Evolutionary conservation across 2,113 vertebrate genomes (phyloP).

Genomic region (Theristicus caerulescens): DNA sequence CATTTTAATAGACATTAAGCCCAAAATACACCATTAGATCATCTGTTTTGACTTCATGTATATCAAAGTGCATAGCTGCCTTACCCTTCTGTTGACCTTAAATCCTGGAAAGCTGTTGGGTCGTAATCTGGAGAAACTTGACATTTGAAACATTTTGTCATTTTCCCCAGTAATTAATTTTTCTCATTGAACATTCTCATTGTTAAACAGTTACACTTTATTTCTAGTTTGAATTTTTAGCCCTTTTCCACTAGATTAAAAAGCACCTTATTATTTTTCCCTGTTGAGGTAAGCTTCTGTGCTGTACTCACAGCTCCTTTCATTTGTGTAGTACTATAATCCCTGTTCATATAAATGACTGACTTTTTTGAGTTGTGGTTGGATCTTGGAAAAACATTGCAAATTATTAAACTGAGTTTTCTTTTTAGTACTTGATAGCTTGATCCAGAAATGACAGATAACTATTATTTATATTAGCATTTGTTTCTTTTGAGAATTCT

Average conservation of each 20-base stretch:
- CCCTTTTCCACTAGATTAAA: background rate
- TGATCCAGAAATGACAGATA: background rate
- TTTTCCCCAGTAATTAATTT: background rate
- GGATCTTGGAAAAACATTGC: background rate
- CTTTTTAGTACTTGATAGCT: background rate
- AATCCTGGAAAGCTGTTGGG: background rate
- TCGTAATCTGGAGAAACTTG: background rate
- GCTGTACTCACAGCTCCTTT: background rate
- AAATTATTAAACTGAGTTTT: background rate
- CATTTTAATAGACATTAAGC: background rate
- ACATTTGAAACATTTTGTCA: background rate
- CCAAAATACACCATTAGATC: background rate
- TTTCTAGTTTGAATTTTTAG: background rate
- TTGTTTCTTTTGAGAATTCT: conserved; percentile 8
- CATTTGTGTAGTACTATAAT: background rate
- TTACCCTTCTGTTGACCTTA: background rate
- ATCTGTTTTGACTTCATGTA: background rate
- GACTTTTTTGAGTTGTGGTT: background rate
- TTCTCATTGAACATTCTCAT: background rate
- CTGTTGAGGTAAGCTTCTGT: background rate
- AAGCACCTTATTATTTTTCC: background rate
- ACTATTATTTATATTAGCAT: background rate
- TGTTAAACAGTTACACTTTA: background rate
- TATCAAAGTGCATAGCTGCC: background rate
- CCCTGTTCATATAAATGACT: background rate